Base-by-base conservation (phyloP, 1,140 invertebrate species). In the Vollenhovia emeryi region DNA sequence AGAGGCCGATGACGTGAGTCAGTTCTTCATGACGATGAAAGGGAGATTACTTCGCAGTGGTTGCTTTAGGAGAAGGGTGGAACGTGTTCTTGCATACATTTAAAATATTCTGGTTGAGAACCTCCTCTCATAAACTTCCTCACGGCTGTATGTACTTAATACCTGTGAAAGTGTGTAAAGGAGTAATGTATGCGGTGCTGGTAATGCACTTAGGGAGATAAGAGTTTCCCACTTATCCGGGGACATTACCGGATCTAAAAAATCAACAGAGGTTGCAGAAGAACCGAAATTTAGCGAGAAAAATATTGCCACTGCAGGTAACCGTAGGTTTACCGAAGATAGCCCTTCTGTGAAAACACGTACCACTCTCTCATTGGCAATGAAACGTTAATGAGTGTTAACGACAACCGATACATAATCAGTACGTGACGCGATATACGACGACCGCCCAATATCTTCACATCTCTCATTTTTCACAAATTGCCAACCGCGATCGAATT, bases 21-120 rank as follows among this genome's bases (percentile, higher is more conserved):
- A 85, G 88, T 90, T 83, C 89, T 85, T 89, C 88, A 89, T 89
- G 64, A 90, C 86, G 88, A 90, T 85, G 89, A 89, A 90, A 90
- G 88, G 89, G 82, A 90, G 89, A 90, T 90, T 90, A 90, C 88
- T 90, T 87, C 62, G 86, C 89, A 69, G 80, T 85, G 88, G 89
- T 90, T 89, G 86, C 88, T 89, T 85, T 85, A 89, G 86, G 80
- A 90, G 88, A 90, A 89, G 88, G 89, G 89, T 82, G 86, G 88
- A 78, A 89, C 89, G 89, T 90, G 89, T 89, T 89, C 89, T 90
- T 90, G 89, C 89, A 90, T 90, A 89, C 82, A 90, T 90, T 90
- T 89, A 90, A 90, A 90, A 90, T 90, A 90, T 89, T 90, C 89
- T 71, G 74, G 79, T 89, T 89, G 71, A 48, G 89, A 90, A 62